Percentiles rank a stretch among this genome's conserved stretches.
Conservation (phyloP, 2,888 invertebrate genomes). For the Bellardia pandia region DNA sequence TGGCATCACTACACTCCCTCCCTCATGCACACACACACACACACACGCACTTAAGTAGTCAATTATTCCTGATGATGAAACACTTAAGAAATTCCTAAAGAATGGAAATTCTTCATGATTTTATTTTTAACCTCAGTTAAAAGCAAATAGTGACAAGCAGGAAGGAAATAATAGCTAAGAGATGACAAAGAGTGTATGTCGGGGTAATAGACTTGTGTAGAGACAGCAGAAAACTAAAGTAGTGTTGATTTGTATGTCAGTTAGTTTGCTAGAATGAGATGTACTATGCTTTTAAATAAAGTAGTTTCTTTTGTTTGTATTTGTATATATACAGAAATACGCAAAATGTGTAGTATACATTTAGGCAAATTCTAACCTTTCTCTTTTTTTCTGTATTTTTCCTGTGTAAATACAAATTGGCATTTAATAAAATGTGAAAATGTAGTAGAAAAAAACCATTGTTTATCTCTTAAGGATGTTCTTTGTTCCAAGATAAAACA, state of each 20-base stretch:
- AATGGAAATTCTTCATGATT: constrained; percentile 55
- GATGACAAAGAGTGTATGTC: neutral
- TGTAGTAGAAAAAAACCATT: neutral
- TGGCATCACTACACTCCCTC: constrained; percentile 32
- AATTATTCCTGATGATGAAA: constrained; percentile 60
- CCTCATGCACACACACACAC: constrained; percentile 17
- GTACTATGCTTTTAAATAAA: constrained; percentile 28
- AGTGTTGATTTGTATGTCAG: constrained; percentile 51
- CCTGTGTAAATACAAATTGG: constrained; percentile 3
- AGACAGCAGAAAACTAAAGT: constrained; percentile 20
- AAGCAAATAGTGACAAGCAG: constrained; percentile 23
- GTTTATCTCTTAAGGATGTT: neutral
- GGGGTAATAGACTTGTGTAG: constrained; percentile 3
- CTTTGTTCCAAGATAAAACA: neutral
- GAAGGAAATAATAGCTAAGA: neutral
- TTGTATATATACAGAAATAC: neutral
- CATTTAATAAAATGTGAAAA: neutral
- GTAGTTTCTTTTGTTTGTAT: neutral
- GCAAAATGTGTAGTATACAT: constrained; percentile 26
- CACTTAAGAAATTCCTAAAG: constrained; percentile 60
- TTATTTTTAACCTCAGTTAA: constrained; percentile 47
- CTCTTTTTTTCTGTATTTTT: neutral
- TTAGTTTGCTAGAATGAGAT: constrained; percentile 19
- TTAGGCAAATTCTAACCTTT: constrained; percentile 2
- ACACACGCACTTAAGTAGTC: constrained; percentile 50